Evolutionary conservation across 2,888 invertebrate genomes (phyloP), one percentile per base, ranked within the genome.

Genomic region (Taenaris catops): DNA sequence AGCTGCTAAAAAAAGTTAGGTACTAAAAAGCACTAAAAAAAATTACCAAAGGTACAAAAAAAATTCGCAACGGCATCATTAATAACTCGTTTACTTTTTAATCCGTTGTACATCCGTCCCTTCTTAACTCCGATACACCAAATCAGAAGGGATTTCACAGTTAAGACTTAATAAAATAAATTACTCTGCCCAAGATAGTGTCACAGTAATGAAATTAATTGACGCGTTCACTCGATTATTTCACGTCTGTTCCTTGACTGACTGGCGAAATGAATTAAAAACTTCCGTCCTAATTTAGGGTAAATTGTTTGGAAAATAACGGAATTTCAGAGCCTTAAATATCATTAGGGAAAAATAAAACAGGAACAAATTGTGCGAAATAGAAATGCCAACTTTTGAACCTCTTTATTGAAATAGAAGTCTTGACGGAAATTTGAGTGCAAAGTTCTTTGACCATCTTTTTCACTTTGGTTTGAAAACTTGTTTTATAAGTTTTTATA

Each of bases 221-320:
- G 25, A 34, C 18, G 25, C 19, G 20, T 20, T 34, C 20, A 25
- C 20, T 34, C 34, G 20, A 26, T 34, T 26, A 34, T 26, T 26
- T 34, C 17, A n/a, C 12, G n/a, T 14, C 32, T 18, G 14, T 19
- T 12, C 5, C 25, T 33, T 34, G 19, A 25, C 14, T 26, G 20
- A 34, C 20, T 14, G 25, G 26, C 19, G 21, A 34, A 34, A 34
- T 25, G 20, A 34, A 26, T 34, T 34, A 25, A 26, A 34, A 34
- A 20, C 21, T 32, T 34, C 4, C 16, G 23, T 9, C 12, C 31
- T 31, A 35, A 28, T 28, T 35, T 9, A 14, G 9, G 5, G 8
- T 10, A 34, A 19, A 19, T 34, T 34, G 20, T 12, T 34, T 14
- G 25, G 14, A 17, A 14, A 20, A 14, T 26, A 14, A 21, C 9